Evolutionary conservation across 2,888 invertebrate species (phyloP).

Genomic region (Eilema sororculum): DNA sequence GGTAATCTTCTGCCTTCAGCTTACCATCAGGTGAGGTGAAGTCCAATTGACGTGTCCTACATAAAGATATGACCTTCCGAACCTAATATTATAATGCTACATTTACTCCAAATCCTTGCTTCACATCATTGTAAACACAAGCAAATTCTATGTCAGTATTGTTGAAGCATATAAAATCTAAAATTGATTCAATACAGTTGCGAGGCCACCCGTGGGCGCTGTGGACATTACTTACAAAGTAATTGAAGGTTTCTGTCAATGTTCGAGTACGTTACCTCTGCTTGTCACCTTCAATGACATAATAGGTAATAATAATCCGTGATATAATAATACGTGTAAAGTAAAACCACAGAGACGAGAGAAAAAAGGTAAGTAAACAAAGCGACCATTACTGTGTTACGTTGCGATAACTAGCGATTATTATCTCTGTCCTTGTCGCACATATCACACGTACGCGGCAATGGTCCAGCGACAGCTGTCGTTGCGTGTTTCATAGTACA

Average conservation of each 20-base stretch:
- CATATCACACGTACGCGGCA: too few species aligned
- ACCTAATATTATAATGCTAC: neutral
- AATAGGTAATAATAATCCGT: constrained; percentile 1
- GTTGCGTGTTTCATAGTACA: too few species aligned
- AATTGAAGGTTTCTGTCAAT: constrained; percentile 26
- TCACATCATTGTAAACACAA: neutral
- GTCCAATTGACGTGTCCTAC: too few species aligned
- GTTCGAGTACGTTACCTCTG: constrained; percentile 15
- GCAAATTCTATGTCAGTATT: neutral
- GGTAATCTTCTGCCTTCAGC: too few species aligned
- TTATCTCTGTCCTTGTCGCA: too few species aligned
- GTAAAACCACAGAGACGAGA: too few species aligned
- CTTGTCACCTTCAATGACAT: constrained; percentile 15
- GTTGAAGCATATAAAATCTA: constrained; percentile 12
- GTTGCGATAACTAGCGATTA: too few species aligned
- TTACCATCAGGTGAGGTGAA: too few species aligned
- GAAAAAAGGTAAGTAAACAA: too few species aligned
- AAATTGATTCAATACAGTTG: constrained; percentile 18
- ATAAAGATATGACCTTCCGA: neutral
- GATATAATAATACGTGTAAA: neutral
- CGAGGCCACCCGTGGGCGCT: constrained; percentile 28
- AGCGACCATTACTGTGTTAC: too few species aligned
- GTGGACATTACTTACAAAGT: constrained; percentile 22
- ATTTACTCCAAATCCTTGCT: neutral
- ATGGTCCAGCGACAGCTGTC: too few species aligned